A percentile compares a stretch with the other conserved stretches of the same genome.
These are phyloP conservation scores for Pteropus rufus DNA, from an alignment of 2,797 vertebrate species.

Conservation along the genomic window DNA sequence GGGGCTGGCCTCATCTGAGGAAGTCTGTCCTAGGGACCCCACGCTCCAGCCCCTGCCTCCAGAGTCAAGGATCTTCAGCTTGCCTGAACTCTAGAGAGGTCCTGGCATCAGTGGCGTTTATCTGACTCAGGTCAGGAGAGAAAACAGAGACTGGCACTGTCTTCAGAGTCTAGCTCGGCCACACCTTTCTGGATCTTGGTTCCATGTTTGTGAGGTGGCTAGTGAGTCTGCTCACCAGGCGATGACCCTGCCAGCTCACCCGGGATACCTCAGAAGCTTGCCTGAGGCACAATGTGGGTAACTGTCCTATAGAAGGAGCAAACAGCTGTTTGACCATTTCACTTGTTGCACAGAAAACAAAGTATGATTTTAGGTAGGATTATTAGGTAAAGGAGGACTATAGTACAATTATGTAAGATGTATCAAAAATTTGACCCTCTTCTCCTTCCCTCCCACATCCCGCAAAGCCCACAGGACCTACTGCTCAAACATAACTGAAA, in stretches of 20 bases:
- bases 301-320: background rate
- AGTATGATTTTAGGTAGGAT: background rate
- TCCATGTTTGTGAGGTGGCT: background rate
- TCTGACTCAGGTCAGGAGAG: background rate
- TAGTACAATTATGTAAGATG: constrained; percentile 48
- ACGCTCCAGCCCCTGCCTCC: background rate
- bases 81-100: background rate
- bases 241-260: background rate
- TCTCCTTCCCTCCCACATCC: background rate
- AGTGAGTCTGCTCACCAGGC: background rate
- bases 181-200: background rate
- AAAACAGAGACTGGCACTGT: background rate
- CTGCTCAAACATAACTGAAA: background rate
- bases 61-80: background rate
- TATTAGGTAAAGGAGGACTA: background rate
- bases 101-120: no score
- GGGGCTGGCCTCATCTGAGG: background rate
- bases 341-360: background rate
- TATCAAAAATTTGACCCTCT: constrained; percentile 33
- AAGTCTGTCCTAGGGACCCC: background rate
- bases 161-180: background rate
- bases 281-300: background rate
- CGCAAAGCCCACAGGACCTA: constrained; percentile 12
- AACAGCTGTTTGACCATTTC: background rate
- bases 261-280: background rate